Conservation (phyloP, 1,140 invertebrate species). For the Gryllus bimaculatus region DNA sequence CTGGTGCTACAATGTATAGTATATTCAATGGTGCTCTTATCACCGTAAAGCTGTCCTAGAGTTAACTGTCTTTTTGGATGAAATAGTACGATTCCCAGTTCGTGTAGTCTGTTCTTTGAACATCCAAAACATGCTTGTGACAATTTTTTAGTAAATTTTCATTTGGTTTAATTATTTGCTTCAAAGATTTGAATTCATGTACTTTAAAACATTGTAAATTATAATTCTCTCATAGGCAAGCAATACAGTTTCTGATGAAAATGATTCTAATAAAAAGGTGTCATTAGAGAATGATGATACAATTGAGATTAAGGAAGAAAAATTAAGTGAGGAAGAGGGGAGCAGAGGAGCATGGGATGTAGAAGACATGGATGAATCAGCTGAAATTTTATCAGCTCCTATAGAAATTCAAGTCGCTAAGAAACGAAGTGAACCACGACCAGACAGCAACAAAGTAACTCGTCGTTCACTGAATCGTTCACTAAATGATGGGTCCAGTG, state of each 20-base stretch:
- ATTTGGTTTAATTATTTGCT: not conserved
- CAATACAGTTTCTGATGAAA: not conserved
- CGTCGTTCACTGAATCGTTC: not conserved
- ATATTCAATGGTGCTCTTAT: too few species aligned
- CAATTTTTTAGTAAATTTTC: not conserved
- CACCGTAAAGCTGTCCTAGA: too few species aligned
- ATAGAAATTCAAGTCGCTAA: not conserved
- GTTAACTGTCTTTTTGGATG: too few species aligned
- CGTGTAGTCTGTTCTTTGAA: too few species aligned
- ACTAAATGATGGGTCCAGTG: constrained; percentile 17
- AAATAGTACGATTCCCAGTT: too few species aligned
- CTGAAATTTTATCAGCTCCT: not conserved
- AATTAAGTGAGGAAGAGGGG: constrained; percentile 16
- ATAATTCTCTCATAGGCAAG: not conserved
- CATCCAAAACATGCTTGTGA: too few species aligned
- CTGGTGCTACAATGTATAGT: too few species aligned
- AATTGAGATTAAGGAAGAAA: constrained; percentile 15
- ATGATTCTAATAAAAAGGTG: not conserved
- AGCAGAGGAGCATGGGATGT: constrained; percentile 1
- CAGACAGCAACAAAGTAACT: constrained; percentile 8
- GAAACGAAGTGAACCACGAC: not conserved
- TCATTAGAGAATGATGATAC: not conserved
- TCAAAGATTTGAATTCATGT: too few species aligned
- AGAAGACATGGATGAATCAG: not conserved
- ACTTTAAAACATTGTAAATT: too few species aligned